Conservation (phyloP, 2,888 invertebrate genomes). For the Calameuta filiformis region DNA sequence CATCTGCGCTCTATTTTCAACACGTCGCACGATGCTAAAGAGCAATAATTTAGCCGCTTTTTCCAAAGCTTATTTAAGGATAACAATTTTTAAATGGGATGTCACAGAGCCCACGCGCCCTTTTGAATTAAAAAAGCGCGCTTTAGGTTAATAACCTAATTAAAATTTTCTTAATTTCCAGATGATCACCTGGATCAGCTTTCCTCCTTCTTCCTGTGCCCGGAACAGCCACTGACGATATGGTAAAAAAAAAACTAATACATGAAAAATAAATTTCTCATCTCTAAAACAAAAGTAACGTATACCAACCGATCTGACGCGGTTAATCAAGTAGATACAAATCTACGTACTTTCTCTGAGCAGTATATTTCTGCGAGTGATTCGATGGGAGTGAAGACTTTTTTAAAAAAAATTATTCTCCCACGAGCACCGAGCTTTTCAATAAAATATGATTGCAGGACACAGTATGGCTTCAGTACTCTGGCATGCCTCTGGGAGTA, state of each 20-base stretch:
- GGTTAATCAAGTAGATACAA: not conserved
- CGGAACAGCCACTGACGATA: conserved; percentile 82
- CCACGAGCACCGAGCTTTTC: not conserved
- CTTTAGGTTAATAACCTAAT: not conserved
- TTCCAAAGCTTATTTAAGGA: too few relatives aligned
- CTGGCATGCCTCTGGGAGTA: conserved; percentile 85
- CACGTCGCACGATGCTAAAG: too few relatives aligned
- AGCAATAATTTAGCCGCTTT: too few relatives aligned
- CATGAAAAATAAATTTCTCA: not conserved
- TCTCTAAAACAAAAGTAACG: not conserved
- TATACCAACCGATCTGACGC: not conserved
- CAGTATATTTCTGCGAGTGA: not conserved
- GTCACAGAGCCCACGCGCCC: too few relatives aligned
- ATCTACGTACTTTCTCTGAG: not conserved
- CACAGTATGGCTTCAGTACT: conserved; percentile 87
- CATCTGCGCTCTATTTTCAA: too few relatives aligned
- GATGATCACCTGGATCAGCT: conserved; percentile 70
- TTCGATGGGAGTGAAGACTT: not conserved
- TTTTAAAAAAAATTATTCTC: not conserved
- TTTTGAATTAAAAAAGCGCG: too few relatives aligned
- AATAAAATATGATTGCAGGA: conserved; percentile 68
- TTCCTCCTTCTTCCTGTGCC: conserved; percentile 63
- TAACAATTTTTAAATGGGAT: too few relatives aligned
- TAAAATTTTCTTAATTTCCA: conserved; percentile 50
- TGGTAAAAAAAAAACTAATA: conserved; percentile 71